Conservation (phyloP, 2,888 invertebrate species). For the Halictus ligatus region DNA sequence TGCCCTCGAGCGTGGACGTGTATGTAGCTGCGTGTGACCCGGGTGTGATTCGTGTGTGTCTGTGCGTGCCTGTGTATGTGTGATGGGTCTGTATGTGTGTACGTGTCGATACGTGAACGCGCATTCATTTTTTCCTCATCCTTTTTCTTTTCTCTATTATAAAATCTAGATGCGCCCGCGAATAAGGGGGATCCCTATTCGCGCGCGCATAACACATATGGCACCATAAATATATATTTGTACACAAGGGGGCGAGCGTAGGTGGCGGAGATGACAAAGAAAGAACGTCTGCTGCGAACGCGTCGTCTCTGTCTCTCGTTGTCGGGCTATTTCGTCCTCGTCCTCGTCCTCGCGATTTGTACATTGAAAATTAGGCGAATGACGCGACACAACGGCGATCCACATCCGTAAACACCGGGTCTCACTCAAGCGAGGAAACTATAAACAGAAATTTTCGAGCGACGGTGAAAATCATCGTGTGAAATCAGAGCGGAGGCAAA, state of each 20-base stretch:
- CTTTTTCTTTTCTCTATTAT: constrained; percentile 48
- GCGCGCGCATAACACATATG: constrained; percentile 57
- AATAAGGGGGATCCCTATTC: constrained; percentile 30
- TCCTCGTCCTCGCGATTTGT: background rate
- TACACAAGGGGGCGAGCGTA: constrained; percentile 60
- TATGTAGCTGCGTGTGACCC: background rate
- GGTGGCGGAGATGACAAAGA: constrained; percentile 54
- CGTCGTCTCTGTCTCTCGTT: background rate
- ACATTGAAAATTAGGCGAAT: background rate
- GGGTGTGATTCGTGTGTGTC: background rate
- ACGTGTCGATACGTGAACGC: constrained; percentile 40
- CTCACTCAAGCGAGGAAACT: background rate
- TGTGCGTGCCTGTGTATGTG: background rate
- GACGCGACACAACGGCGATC: background rate
- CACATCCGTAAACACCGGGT: constrained; percentile 2
- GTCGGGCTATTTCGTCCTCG: background rate
- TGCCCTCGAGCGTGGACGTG: constrained; percentile 4
- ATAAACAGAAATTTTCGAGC: background rate
- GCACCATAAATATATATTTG: constrained; percentile 66
- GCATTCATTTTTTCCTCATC: constrained; percentile 17
- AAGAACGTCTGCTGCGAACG: constrained; percentile 36
- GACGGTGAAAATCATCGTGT: background rate
- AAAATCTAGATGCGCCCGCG: constrained; percentile 63
- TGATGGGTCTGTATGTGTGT: background rate
- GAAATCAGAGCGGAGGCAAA: background rate